Percentiles rank a stretch among this genome's conserved stretches.
Conservation (phyloP, 37 sponge, comb jelly and placozoan genomes). For the Hormiphora californensis region DNA sequence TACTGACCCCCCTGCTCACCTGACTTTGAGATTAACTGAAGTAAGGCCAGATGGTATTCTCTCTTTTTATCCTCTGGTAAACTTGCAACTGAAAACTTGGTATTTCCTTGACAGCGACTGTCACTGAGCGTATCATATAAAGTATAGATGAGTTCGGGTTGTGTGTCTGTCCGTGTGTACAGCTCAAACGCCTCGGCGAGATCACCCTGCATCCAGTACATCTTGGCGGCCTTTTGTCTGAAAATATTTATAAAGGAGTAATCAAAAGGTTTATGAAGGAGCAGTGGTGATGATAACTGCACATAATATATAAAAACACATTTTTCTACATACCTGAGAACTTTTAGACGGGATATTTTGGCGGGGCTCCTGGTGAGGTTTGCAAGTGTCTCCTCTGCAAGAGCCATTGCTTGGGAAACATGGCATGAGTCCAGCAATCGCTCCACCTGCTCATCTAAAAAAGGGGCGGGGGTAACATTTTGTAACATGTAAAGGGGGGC, state of each 20-base stretch:
- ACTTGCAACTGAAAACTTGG: background rate
- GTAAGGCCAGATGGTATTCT: background rate
- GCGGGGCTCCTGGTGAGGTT: background rate
- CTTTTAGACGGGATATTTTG: background rate
- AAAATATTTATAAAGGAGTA: no score
- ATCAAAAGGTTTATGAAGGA: no score
- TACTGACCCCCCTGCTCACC: no score
- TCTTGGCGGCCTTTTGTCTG: slow-evolving; percentile 41
- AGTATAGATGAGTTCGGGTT: background rate
- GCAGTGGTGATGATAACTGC: background rate
- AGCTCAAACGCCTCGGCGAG: slow-evolving; percentile 39
- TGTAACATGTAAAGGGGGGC: no score
- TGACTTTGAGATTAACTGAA: background rate
- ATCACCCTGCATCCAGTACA: slow-evolving; percentile 27
- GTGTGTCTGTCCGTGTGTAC: background rate
- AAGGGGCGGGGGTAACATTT: no score
- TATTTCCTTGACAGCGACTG: no score
- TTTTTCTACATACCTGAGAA: background rate
- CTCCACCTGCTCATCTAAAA: no score
- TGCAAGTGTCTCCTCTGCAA: slow-evolving; percentile 24
- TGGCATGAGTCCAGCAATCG: background rate
- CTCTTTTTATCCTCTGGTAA: background rate
- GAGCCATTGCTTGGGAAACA: slow-evolving; percentile 16
- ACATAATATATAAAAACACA: background rate
- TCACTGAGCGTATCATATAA: background rate